Evolutionary conservation across 2,797 vertebrate species (phyloP).

Genomic region (Sebastes itinus): DNA sequence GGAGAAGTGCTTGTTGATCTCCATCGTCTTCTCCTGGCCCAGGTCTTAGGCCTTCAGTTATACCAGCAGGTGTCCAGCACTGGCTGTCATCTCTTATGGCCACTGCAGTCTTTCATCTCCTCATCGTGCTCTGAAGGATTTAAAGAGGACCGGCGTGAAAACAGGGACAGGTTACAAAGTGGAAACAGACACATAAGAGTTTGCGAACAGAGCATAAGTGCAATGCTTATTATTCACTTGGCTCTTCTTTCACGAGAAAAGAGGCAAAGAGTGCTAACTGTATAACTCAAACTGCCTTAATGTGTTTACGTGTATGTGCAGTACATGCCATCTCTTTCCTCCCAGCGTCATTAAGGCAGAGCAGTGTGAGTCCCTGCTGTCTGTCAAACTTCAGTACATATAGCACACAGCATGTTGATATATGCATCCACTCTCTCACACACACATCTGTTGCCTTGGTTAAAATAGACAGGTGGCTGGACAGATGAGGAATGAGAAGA

Average conservation of each 20-base stretch:
- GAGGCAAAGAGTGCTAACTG: background rate
- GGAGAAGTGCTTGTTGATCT: background rate
- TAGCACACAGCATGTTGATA: background rate
- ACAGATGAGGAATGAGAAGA: background rate
- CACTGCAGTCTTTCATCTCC: background rate
- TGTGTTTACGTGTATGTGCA: background rate
- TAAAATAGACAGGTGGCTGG: conserved; percentile 10
- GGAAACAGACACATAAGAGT: background rate
- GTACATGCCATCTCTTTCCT: background rate
- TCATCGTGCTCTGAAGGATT: background rate
- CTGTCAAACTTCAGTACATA: conserved; percentile 22
- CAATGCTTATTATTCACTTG: background rate
- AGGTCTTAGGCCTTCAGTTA: conserved; percentile 82
- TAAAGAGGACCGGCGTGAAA: background rate
- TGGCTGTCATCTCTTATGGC: background rate
- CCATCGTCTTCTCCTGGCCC: background rate
- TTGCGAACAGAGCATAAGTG: background rate
- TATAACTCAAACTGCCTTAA: background rate
- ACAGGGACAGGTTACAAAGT: background rate
- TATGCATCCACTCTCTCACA: background rate
- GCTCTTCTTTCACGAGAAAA: background rate
- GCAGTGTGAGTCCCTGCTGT: conserved; percentile 13
- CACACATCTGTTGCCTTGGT: conserved; percentile 1
- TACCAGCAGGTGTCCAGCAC: conserved; percentile 48
- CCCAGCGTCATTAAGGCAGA: conserved; percentile 29